phyloP scores from a whole-genome alignment of 2,113 vertebrate genomes.

The Caranx melampygus region DNA sequence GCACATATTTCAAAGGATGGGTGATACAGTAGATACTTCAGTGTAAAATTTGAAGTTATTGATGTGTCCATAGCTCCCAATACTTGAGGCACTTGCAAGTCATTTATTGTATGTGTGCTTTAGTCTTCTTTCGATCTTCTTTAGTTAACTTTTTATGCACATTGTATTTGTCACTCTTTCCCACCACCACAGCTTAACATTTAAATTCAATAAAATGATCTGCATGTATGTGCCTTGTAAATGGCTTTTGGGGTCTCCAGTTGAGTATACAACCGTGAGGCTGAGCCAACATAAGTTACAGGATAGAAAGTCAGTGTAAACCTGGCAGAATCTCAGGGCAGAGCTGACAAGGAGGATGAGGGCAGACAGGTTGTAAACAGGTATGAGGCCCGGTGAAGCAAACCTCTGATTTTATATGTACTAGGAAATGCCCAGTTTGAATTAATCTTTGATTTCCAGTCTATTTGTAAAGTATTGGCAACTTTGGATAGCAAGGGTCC shows the following conservation, averaged over 20 bases:
- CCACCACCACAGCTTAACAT: slow-evolving; percentile 10
- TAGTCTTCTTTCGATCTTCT: slow-evolving; percentile 2
- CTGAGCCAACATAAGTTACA: slow-evolving; percentile 21
- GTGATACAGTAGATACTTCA: slow-evolving; percentile 31
- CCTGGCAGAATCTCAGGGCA: slow-evolving; percentile 1
- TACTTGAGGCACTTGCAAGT: slow-evolving; percentile 76
- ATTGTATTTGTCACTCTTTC: slow-evolving; percentile 24
- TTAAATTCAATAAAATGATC: slow-evolving; percentile 11
- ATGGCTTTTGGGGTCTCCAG: slow-evolving; percentile 21
- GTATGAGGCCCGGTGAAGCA: slow-evolving; percentile 7
- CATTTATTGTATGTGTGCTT: slow-evolving; percentile 61
- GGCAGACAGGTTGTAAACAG: slow-evolving; percentile 42
- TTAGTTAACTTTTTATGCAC: slow-evolving; percentile 28
- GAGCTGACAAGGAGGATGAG: slow-evolving; percentile 19
- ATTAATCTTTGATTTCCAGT: not conserved
- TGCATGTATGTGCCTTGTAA: not conserved
- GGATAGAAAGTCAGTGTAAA: slow-evolving; percentile 6
- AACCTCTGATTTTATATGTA: slow-evolving; percentile 13
- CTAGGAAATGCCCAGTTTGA: slow-evolving; percentile 15
- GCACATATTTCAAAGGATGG: slow-evolving; percentile 43
- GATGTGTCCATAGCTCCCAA: slow-evolving; percentile 61
- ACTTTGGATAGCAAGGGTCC: slow-evolving; percentile 27
- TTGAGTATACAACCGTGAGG: slow-evolving; percentile 8
- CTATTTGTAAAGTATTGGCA: slow-evolving; percentile 55
- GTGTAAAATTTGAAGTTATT: slow-evolving; percentile 35